Evolutionary conservation across 2,113 vertebrate species (phyloP).

Genomic region (Chaetura pelagica): DNA sequence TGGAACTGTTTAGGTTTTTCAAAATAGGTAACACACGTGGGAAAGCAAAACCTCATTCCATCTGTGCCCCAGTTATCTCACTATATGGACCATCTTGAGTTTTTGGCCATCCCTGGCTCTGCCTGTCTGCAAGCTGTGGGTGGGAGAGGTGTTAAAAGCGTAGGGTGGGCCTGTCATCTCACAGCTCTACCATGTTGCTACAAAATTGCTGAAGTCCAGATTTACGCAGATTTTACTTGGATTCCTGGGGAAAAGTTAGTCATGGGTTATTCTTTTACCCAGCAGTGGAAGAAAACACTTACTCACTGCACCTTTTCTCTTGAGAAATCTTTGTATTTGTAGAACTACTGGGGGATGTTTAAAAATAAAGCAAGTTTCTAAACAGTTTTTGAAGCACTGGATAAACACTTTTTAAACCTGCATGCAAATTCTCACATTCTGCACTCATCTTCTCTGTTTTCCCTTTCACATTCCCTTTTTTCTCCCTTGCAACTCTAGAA

Average conservation of each 20-base stretch:
- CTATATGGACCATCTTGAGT: neutral
- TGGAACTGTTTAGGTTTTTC: neutral
- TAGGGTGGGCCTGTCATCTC: conserved; percentile 16
- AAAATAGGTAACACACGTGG: neutral
- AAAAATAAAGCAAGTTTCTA: neutral
- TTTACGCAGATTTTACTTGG: neutral
- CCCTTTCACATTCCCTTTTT: neutral
- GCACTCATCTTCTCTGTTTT: neutral
- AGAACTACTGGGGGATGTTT: neutral
- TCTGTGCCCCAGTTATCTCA: conserved; percentile 30
- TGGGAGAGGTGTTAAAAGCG: conserved; percentile 4
- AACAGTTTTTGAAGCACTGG: neutral
- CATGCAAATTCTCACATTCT: neutral
- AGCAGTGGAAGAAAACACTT: neutral
- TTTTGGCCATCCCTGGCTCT: conserved; percentile 15
- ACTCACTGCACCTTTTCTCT: neutral
- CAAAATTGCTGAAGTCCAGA: neutral
- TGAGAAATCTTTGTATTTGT: neutral
- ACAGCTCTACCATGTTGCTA: neutral
- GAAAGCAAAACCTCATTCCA: conserved; percentile 23
- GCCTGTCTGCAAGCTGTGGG: conserved; percentile 8
- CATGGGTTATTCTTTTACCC: neutral
- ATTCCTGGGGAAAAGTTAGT: conserved; percentile 16
- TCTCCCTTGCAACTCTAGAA: neutral
- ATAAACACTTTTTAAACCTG: neutral